Evolutionary conservation across 2,888 invertebrate genomes (phyloP).

Genomic region (Sabatieria punctata): DNA sequence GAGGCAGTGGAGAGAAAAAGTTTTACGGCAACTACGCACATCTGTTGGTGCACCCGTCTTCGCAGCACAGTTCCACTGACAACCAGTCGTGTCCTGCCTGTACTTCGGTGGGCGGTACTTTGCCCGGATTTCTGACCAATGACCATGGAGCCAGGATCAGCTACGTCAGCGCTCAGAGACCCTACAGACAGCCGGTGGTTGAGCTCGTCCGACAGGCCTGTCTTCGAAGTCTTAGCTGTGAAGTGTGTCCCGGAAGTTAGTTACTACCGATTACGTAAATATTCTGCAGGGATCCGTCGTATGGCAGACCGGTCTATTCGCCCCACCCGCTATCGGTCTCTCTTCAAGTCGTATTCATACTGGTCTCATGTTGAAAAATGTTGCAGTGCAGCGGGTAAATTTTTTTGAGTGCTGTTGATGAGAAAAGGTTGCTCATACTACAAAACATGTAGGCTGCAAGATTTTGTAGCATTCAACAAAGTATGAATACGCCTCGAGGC

Average conservation of each 20-base stretch:
- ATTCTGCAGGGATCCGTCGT: too few relatives aligned
- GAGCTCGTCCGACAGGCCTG: constrained; percentile 42
- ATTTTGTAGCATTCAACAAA: too few relatives aligned
- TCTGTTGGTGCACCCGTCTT: neutral
- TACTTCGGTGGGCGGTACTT: constrained; percentile 27
- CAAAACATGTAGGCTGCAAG: too few relatives aligned
- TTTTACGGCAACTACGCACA: constrained; percentile 9
- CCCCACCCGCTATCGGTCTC: too few relatives aligned
- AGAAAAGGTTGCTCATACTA: too few relatives aligned
- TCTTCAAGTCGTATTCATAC: too few relatives aligned
- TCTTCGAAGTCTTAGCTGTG: constrained; percentile 64
- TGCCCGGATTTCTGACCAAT: constrained; percentile 45
- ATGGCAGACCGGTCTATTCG: too few relatives aligned
- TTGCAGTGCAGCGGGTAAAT: too few relatives aligned
- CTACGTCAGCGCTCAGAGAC: constrained; percentile 58
- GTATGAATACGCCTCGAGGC: too few relatives aligned
- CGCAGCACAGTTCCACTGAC: constrained; percentile 24
- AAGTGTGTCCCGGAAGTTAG: constrained; percentile 50
- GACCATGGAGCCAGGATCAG: constrained; percentile 46
- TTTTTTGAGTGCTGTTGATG: too few relatives aligned
- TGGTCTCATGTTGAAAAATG: too few relatives aligned
- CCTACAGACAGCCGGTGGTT: constrained; percentile 52
- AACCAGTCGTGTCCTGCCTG: constrained; percentile 16
- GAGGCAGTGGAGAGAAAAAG: neutral
- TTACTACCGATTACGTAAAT: too few relatives aligned